A percentile compares a stretch with the other conserved stretches of the same genome.
These are phyloP conservation scores for Hydropotes inermis DNA, from an alignment of 2,113 vertebrate genomes.

Conservation along the genomic window DNA sequence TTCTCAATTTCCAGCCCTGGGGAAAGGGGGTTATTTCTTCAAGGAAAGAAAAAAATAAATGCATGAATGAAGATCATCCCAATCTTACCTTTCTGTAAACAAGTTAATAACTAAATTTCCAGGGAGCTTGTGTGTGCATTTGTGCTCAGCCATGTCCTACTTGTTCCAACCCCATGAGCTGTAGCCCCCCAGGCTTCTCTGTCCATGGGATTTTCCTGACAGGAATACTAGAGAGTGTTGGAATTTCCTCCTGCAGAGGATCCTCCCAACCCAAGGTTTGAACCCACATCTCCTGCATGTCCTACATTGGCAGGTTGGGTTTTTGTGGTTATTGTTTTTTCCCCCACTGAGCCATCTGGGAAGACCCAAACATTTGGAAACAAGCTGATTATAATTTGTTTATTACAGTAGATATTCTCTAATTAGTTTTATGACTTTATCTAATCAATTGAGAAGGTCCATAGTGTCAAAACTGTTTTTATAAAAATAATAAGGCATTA, in stretches of 20 bases:
- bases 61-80: not conserved
- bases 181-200: not conserved
- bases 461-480: not conserved
- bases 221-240: not conserved
- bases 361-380: not conserved
- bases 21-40: not conserved
- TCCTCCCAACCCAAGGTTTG: not conserved
- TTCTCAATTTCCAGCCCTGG: not conserved
- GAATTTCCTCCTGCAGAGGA: not conserved
- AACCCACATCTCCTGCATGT: not conserved
- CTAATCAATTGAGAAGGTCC: not conserved
- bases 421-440: not conserved
- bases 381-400: not conserved
- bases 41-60: not conserved
- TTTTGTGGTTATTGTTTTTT: no score
- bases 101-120: not conserved
- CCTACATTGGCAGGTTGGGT: not conserved
- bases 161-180: not conserved
- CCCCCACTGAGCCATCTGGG: not conserved
- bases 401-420: not conserved
- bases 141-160: not conserved
- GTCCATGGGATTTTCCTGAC: not conserved
- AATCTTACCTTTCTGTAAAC: not conserved
- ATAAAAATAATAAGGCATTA: not conserved
- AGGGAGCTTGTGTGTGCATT: rapidly evolving